Base-by-base conservation (phyloP, 2,797 vertebrate species). In the Anas flavirostris region DNA sequence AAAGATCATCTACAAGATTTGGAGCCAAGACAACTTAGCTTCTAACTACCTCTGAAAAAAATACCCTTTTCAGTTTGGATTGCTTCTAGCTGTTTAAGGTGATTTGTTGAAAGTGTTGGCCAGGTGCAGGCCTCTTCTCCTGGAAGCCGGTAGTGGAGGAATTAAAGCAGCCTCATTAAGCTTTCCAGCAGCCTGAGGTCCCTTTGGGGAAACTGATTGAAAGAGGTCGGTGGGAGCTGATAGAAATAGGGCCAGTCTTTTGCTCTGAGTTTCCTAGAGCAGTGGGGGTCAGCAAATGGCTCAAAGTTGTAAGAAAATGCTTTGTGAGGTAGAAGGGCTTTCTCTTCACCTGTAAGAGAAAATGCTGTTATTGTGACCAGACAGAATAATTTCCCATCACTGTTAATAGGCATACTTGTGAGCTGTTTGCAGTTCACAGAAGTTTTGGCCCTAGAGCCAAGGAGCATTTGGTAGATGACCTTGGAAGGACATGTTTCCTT, bases 101-200 rank as follows among this genome's bases (percentile, higher is more conserved):
- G 64, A 96, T 90, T 74, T 93, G 68, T 58, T 85, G 73, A 53
- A 46, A 83, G 41, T 1, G 0, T 75, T 78, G 85, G 33, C 86
- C 94, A 93, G 89, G 86, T 95, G 92, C 91, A 95, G 66, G 66
- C 10, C n/a, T 85, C 76, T 89, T 64, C 72, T 86, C 18, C 55
- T 91, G 73, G 64, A 69, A 95, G 79, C 25, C 62, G 25, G 44
- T 43, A 78, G 29, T 44, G 44, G 62, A 72, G 60, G 66, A 68
- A 75, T 94, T 78, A 92, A 77, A 94, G 56, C 28, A 86, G 67
- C 12, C 6, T 82, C 3, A 0, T 76, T 82, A 79, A 68, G 4
- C 53, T 81, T 90, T 12, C 12, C 48, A 72, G 64, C 29, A 87
- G 31, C 37, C 56, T 88, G 44, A 41, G 19, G 58, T 95, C 64